Conservation (phyloP, 2,797 vertebrate species). For the Myotis planiceps region DNA sequence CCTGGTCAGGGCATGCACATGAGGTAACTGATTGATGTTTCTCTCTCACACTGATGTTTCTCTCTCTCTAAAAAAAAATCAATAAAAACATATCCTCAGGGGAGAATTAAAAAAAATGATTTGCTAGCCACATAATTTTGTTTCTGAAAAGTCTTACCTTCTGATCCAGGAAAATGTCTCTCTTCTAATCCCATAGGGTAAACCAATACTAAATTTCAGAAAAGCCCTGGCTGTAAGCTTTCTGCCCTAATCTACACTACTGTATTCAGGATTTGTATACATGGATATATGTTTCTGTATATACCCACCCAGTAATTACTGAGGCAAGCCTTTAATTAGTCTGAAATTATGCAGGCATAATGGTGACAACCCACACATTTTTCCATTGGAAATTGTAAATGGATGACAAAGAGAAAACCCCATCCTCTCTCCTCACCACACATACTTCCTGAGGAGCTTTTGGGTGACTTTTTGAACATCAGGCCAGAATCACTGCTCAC, state of each 20-base stretch:
- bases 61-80: background rate
- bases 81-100: background rate
- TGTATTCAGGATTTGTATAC: background rate
- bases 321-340: conserved; percentile 85
- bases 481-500: background rate
- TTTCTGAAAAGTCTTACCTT: conserved; percentile 49
- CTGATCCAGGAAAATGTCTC: background rate
- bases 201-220: background rate
- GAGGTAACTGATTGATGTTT: background rate
- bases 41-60: background rate
- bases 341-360: conserved; percentile 80
- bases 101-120: background rate
- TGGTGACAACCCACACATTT: conserved; percentile 84
- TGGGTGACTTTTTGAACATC: background rate
- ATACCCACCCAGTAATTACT: conserved; percentile 73
- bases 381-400: conserved; percentile 86
- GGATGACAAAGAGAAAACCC: conserved; percentile 62
- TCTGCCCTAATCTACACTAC: conserved; percentile 81
- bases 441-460: conserved; percentile 38
- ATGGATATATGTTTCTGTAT: conserved; percentile 47
- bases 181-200: conserved; percentile 40
- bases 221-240: conserved; percentile 68
- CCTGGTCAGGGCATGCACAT: background rate
- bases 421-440: background rate
- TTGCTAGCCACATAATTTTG: background rate